Evolutionary conservation across 1,140 invertebrate species (phyloP), one percentile per base, ranked within the genome.

Genomic region (Luehdorfia chinensis): DNA sequence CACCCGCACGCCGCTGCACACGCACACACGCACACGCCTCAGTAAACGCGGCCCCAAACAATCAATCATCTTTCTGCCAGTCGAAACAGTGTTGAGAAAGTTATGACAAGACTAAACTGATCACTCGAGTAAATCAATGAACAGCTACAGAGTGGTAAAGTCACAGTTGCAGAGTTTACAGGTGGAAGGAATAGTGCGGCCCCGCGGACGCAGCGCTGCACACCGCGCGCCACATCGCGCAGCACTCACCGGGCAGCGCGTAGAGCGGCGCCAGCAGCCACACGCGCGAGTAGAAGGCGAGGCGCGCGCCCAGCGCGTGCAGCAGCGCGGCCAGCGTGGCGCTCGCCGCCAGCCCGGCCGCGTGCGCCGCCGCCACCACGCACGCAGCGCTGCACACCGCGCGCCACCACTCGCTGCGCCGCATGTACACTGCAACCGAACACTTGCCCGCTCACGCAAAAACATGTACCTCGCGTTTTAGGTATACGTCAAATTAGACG

Each of bases 221-320:
- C 44, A 84, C 58, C 93, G 88, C 50, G 89, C 78, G 13, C 89
- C 66, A 32, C 91, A 86, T 13, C 16, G 91, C 75, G 43, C 91
- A 66, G 79, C 7, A 11, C 30, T 21, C n/a, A 51, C 53, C 64
- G 2, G 70, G 67, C 46, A 60, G 9, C 62, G 87, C 89, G 60
- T 90, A 91, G 6, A 93, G 63, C 59, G 89, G 87, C 61, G 90
- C 89, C 27, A 90, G 72, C 37, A 87, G 74, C 89, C 88, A 90
- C 16, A 56, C 46, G 8, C 53, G 58, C 44, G 65, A 36, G 59
- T 71, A 77, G 59, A 63, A 75, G 18, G 54, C 23, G 5, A 78
- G 61, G 1, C 62, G 50, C 27, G 62, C 63, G 45, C 59, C 52
- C 4, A 19, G 7, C 47, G 39, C 59, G 53, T 59, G 58, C 58